Evolutionary conservation across 2,888 invertebrate species (phyloP).

Genomic region (Bombylius major): DNA sequence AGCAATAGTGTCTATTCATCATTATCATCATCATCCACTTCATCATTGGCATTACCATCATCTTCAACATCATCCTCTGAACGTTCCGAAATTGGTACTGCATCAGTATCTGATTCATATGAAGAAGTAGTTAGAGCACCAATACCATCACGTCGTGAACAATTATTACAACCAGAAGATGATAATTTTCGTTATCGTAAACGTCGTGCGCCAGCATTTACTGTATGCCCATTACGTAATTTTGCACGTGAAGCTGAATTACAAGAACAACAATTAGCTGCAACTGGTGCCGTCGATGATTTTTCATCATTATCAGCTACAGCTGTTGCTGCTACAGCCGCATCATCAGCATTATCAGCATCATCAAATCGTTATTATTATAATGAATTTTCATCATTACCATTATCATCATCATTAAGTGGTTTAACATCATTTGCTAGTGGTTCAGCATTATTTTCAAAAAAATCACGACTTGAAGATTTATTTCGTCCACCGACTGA

Average conservation of each 20-base stretch:
- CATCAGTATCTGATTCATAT: neutral
- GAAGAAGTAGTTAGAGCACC: conserved; percentile 32
- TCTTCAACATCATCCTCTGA: neutral
- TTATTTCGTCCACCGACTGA: conserved; percentile 56
- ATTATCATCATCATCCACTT: neutral
- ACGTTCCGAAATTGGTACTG: neutral
- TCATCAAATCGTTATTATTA: conserved; percentile 20
- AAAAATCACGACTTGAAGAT: conserved; percentile 45
- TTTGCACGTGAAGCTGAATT: conserved; percentile 33
- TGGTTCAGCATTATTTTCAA: conserved; percentile 17
- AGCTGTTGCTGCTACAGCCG: conserved; percentile 4
- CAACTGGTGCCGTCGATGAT: conserved; percentile 12
- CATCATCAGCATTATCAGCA: conserved; percentile 6
- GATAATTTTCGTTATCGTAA: conserved; percentile 31
- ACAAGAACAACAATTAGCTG: conserved; percentile 31
- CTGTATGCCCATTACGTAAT: conserved; percentile 32
- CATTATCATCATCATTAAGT: conserved; percentile 1
- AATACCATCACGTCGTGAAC: conserved; percentile 33
- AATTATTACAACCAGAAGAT: conserved; percentile 31
- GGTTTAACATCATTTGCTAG: neutral
- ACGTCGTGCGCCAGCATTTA: conserved; percentile 23
- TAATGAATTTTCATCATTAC: conserved; percentile 2
- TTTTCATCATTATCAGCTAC: neutral
- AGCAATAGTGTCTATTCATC: neutral
- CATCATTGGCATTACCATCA: neutral